A percentile compares a stretch with the other conserved stretches of the same genome.
These are phyloP conservation scores for Siphamia tubifer DNA, from an alignment of 2,113 vertebrate species.

Conservation along the genomic window DNA sequence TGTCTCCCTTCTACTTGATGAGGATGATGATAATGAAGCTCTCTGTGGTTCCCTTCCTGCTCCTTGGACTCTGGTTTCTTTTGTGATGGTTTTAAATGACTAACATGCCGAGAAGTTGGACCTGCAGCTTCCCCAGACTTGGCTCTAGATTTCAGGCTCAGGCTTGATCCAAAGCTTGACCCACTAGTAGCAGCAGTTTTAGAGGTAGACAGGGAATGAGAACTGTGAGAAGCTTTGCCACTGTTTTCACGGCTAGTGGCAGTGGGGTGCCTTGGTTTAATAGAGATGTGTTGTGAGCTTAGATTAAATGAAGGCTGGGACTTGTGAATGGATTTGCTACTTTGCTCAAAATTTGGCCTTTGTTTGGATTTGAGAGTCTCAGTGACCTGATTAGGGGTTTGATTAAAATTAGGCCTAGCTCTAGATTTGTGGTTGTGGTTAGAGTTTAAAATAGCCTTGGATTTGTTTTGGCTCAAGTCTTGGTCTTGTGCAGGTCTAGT, in stretches of 20 bases:
- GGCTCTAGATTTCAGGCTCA: slow-evolving; percentile 37
- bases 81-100: slow-evolving; percentile 33
- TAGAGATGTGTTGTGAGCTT: slow-evolving; percentile 35
- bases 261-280: slow-evolving; percentile 47
- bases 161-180: slow-evolving; percentile 23
- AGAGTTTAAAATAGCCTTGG: slow-evolving; percentile 25
- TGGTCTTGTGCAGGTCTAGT: slow-evolving; percentile 31
- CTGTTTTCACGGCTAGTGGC: slow-evolving; percentile 15
- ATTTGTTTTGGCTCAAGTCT: slow-evolving; percentile 48
- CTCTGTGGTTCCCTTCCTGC: slow-evolving; percentile 48
- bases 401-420: slow-evolving; percentile 40
- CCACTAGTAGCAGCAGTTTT: slow-evolving; percentile 23
- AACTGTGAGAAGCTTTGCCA: slow-evolving; percentile 22
- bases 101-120: slow-evolving; percentile 18
- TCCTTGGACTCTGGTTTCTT: slow-evolving; percentile 57
- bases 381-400: slow-evolving; percentile 22
- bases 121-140: slow-evolving; percentile 45
- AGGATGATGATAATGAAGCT: neutral
- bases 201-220: slow-evolving; percentile 40
- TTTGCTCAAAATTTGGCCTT: slow-evolving; percentile 35
- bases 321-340: slow-evolving; percentile 44
- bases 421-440: slow-evolving; percentile 49
- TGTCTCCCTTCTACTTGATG: slow-evolving; percentile 26
- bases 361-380: slow-evolving; percentile 56
- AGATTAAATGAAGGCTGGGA: slow-evolving; percentile 26